A percentile compares a stretch with the other conserved stretches of the same genome.
These are phyloP conservation scores for Erythrolamprus reginae DNA, from an alignment of 2,113 vertebrate species.

Conservation along the genomic window DNA sequence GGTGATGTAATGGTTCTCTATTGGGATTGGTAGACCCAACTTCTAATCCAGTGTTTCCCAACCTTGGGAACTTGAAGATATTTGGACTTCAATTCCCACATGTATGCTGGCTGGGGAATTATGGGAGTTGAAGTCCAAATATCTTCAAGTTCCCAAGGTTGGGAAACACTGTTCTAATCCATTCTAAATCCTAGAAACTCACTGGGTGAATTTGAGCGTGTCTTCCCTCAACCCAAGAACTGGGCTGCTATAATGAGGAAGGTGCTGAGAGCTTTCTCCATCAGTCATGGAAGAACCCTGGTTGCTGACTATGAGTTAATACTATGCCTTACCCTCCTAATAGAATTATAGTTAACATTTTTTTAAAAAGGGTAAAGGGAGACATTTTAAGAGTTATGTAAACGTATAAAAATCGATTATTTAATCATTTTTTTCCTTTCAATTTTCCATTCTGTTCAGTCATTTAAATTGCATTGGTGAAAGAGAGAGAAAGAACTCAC, in stretches of 20 bases:
- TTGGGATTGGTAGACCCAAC: not conserved
- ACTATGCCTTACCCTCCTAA: not conserved
- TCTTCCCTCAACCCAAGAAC: not conserved
- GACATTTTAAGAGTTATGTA: not conserved
- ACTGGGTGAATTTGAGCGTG: not conserved
- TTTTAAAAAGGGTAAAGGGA: not conserved
- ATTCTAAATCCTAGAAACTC: not conserved
- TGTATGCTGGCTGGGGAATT: no score
- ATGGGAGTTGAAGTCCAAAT: no score
- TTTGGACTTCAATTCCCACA: no score
- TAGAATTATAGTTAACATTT: not conserved
- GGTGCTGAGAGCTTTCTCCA: no score
- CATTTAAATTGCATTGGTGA: not conserved
- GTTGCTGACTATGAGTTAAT: not conserved
- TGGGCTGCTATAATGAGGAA: not conserved
- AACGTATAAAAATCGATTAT: not conserved
- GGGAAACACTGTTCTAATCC: no score
- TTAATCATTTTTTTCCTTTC: not conserved
- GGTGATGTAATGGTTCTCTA: not conserved
- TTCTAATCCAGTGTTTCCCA: no score
- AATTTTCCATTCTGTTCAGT: not conserved
- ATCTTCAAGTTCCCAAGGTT: no score
- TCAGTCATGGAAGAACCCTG: not conserved
- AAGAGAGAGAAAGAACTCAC: not conserved
- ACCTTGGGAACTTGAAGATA: no score